Conservation (phyloP, 1,140 invertebrate genomes). For the Brachionus manjavacas region DNA sequence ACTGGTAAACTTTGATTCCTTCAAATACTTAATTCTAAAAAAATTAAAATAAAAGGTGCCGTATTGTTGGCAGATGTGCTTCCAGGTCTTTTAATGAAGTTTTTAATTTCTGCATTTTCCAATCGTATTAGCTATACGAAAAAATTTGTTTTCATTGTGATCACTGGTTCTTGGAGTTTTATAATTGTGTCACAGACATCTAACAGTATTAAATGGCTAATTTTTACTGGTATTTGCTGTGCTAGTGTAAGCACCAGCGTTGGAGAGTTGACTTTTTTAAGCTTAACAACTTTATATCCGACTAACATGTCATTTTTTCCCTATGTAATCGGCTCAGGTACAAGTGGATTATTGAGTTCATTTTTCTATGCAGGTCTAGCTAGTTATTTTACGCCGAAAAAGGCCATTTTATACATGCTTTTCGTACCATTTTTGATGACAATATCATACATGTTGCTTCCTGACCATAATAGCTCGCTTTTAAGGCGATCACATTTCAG, state of each 20-base stretch:
- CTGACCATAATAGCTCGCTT: background rate
- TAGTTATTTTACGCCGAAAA: conserved; percentile 60
- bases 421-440: conserved; percentile 67
- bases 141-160: conserved; percentile 32
- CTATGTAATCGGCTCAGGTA: conserved; percentile 77
- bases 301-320: conserved; percentile 70
- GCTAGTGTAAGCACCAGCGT: conserved; percentile 72
- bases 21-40: background rate
- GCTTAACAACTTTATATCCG: conserved; percentile 64
- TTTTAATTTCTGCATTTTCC: conserved; percentile 68
- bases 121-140: conserved; percentile 50
- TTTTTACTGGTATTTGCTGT: conserved; percentile 66
- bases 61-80: conserved; percentile 77
- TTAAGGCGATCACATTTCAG: background rate
- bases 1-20: conserved; percentile 55
- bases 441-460: conserved; percentile 55
- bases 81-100: conserved; percentile 69
- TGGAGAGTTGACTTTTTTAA: conserved; percentile 74
- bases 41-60: conserved; percentile 60
- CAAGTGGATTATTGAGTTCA: conserved; percentile 73
- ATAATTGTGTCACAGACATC: conserved; percentile 42
- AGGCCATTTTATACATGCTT: conserved; percentile 70
- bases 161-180: conserved; percentile 37
- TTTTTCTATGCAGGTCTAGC: conserved; percentile 69
- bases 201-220: conserved; percentile 14